Conservation (phyloP, 2,888 invertebrate species). For the Zygaena filipendulae region DNA sequence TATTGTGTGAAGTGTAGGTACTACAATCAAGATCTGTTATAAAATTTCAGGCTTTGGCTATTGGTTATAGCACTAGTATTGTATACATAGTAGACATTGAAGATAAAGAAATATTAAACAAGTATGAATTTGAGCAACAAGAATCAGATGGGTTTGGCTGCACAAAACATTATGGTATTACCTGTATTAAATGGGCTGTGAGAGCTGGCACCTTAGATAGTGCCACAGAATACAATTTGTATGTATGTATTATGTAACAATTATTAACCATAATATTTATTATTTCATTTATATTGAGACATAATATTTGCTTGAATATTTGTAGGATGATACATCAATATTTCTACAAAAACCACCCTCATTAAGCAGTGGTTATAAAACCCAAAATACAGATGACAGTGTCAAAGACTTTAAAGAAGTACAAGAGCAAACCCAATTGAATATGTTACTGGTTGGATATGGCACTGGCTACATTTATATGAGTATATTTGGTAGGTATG, state of each 20-base stretch:
- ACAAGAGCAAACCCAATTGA: constrained; percentile 71
- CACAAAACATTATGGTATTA: constrained; percentile 70
- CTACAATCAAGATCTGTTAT: too few species aligned
- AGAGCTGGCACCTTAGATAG: constrained; percentile 48
- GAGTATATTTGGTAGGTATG: constrained; percentile 87
- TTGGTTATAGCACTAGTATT: constrained; percentile 77
- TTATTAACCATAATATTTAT: constrained; percentile 1
- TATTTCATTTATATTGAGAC: too few species aligned
- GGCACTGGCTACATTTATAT: constrained; percentile 77
- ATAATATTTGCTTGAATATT: too few species aligned
- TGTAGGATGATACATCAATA: constrained; percentile 59
- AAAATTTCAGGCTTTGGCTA: constrained; percentile 73
- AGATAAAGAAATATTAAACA: constrained; percentile 82
- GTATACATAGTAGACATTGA: constrained; percentile 85
- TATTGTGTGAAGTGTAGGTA: too few species aligned
- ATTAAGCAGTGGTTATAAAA: constrained; percentile 62
- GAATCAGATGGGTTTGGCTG: constrained; percentile 52
- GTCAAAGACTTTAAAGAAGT: constrained; percentile 69
- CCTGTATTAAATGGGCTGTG: constrained; percentile 80
- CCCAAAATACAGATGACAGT: constrained; percentile 63
- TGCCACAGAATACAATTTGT: constrained; percentile 50
- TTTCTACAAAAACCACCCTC: constrained; percentile 69
- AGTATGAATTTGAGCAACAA: constrained; percentile 53
- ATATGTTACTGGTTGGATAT: constrained; percentile 83
- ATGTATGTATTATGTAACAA: constrained; percentile 33